Percentiles rank a stretch among this genome's conserved stretches.
Evolutionary conservation across 2,888 invertebrate genomes (phyloP).

Genomic region (Vesta saturnalis): DNA sequence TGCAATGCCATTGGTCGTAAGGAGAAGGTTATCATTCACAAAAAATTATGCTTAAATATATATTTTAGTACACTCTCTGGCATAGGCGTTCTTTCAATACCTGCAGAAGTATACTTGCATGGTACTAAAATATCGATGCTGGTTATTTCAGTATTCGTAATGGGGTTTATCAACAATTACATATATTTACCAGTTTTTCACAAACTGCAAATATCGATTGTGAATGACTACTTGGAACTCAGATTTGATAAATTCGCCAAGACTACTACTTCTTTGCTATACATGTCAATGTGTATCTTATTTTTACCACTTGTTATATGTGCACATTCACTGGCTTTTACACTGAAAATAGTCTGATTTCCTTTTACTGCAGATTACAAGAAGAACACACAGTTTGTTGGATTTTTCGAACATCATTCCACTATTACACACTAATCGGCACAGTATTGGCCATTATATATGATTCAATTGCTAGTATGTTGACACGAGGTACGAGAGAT

Average conservation of each 20-base stretch:
- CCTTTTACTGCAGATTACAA: background rate
- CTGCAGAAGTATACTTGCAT: constrained; percentile 77
- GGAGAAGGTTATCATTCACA: constrained; percentile 63
- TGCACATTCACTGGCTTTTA: constrained; percentile 75
- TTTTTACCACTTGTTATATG: constrained; percentile 75
- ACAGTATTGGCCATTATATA: background rate
- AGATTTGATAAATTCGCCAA: constrained; percentile 71
- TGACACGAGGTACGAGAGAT: background rate
- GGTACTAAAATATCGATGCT: constrained; percentile 72
- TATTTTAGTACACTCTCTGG: constrained; percentile 75
- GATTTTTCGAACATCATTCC: background rate
- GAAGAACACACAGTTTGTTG: background rate
- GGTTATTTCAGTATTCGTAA: constrained; percentile 58
- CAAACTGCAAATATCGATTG: constrained; percentile 74
- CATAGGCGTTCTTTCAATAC: constrained; percentile 77
- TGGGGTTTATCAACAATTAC: constrained; percentile 54
- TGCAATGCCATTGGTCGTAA: constrained; percentile 74
- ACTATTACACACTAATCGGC: background rate
- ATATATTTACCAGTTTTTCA: constrained; percentile 74
- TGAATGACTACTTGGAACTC: constrained; percentile 74
- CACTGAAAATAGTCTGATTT: background rate
- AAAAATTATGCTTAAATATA: background rate
- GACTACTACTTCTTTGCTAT: constrained; percentile 69
- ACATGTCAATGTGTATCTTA: constrained; percentile 68
- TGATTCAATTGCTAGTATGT: background rate